Percentiles rank a stretch among this genome's conserved stretches.
phyloP scores from a whole-genome alignment of 2,888 invertebrate species.

The Leucophenga montana region DNA sequence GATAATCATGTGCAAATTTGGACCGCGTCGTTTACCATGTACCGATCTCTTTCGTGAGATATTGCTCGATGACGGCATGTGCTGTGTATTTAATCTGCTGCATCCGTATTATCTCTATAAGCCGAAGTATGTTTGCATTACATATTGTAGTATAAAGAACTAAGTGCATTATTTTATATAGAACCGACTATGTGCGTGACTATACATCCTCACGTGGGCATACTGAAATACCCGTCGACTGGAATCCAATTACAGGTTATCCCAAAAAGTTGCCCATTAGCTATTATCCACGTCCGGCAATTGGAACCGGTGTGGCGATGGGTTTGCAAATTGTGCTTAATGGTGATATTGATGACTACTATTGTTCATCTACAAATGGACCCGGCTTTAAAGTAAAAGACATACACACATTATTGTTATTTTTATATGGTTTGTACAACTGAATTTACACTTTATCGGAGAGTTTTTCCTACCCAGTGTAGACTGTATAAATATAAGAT shows the following conservation, averaged over 20 bases:
- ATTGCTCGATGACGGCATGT: slow-evolving; percentile 87
- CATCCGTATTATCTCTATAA: slow-evolving; percentile 80
- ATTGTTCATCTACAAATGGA: slow-evolving; percentile 84
- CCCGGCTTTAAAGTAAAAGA: slow-evolving; percentile 72
- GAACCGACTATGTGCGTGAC: slow-evolving; percentile 52
- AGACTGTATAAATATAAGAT: no score
- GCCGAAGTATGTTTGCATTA: slow-evolving; percentile 64
- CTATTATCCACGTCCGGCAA: slow-evolving; percentile 75
- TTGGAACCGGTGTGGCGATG: slow-evolving; percentile 79
- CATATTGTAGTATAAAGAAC: not conserved
- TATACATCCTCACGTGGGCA: slow-evolving; percentile 56
- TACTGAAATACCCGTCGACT: slow-evolving; percentile 75
- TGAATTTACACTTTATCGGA: no score
- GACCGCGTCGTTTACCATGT: slow-evolving; percentile 77
- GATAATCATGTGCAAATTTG: slow-evolving; percentile 81
- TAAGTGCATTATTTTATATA: slow-evolving; percentile 31
- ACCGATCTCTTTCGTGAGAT: slow-evolving; percentile 82
- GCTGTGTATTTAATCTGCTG: slow-evolving; percentile 87
- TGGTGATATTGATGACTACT: slow-evolving; percentile 82
- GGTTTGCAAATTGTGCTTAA: slow-evolving; percentile 82
- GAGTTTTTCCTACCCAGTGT: no score
- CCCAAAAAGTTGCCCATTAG: slow-evolving; percentile 75
- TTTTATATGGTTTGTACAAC: no score
- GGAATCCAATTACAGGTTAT: slow-evolving; percentile 84
- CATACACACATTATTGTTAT: no score